Percentiles rank a stretch among this genome's conserved stretches.
phyloP scores from a whole-genome alignment of 2,888 invertebrate genomes.

The Rotaria socialis region DNA sequence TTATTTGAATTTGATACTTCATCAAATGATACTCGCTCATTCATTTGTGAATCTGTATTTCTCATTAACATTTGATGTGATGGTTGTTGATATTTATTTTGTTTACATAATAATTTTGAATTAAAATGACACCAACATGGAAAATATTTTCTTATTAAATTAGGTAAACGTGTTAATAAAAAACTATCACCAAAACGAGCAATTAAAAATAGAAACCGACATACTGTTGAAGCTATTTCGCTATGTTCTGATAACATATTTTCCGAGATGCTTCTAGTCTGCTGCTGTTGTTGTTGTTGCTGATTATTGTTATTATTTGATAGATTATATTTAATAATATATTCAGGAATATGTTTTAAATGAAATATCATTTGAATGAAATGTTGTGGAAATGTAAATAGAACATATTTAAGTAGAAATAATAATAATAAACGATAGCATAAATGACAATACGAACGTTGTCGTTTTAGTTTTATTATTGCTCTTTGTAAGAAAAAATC shows the following conservation, averaged over 20 bases:
- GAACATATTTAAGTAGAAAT: background rate
- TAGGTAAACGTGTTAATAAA: constrained; percentile 21
- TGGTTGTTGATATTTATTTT: background rate
- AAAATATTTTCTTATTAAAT: background rate
- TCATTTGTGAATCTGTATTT: background rate
- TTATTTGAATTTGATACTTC: background rate
- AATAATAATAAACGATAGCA: constrained; percentile 9
- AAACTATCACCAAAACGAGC: constrained; percentile 30
- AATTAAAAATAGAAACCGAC: constrained; percentile 13
- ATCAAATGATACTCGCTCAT: background rate
- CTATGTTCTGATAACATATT: background rate
- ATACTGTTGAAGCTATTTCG: background rate
- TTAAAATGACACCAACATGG: constrained; percentile 32
- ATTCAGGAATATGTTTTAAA: background rate
- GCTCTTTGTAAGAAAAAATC: background rate
- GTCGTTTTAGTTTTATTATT: background rate
- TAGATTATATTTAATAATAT: background rate
- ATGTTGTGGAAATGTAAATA: background rate
- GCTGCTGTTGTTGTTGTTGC: too few species aligned
- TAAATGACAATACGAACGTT: background rate
- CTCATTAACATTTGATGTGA: background rate
- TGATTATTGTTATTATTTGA: background rate
- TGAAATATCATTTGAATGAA: constrained; percentile 18
- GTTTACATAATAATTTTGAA: background rate
- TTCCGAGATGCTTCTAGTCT: background rate